Base-by-base conservation (phyloP, 2,113 vertebrate species). In the Ciconia boyciana region DNA sequence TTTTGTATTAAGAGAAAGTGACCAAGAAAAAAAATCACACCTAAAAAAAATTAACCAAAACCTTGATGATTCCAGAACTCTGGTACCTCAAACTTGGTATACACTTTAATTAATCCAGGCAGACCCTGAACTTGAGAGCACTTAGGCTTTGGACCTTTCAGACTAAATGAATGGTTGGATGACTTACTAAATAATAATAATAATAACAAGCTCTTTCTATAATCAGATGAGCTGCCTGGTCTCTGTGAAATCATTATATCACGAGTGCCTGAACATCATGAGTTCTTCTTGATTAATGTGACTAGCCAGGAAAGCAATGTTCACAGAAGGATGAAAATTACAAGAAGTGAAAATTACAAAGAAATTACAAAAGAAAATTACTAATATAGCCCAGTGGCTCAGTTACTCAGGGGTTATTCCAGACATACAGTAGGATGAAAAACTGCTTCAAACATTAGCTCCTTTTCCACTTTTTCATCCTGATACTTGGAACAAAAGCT, bases 281-380 rank as follows among this genome's bases (percentile, higher is more conserved):
- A 79, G 58, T 25, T 83, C 26, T 46, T 79, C 85, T 72, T 94
- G 69, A 96, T 96, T 64, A 91, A 91, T 46, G 74, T 76, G 65
- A 65, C 65, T 39, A 81, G 41, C 77, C 78, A 93, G 84, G 74
- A 93, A 93, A 36, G 26, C 29, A 76, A 36, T 36, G 25, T 26
- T 89, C 84, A 85, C 84, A 91, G 65, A 79, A 91, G 81, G 48
- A 74, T 83, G 49, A 93, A 93, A 93, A 92, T 79, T 66, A 70
- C 26, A 49, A 83, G 43, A 87, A 87, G 28, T 80, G 41, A 94
- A 92, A 91, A 79, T 78, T 77, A 57, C 28, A 17, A 46, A 54
- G 34, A 49, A 18, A 72, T 69, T 90, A 69, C 79, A 52, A 65
- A 61, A 69, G 52, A 74, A 90, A 88, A 49, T 86, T 0, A 61